These are phyloP conservation scores for Leptinotarsa juncta DNA, from an alignment of 2,888 invertebrate species.

Conservation along the genomic window DNA sequence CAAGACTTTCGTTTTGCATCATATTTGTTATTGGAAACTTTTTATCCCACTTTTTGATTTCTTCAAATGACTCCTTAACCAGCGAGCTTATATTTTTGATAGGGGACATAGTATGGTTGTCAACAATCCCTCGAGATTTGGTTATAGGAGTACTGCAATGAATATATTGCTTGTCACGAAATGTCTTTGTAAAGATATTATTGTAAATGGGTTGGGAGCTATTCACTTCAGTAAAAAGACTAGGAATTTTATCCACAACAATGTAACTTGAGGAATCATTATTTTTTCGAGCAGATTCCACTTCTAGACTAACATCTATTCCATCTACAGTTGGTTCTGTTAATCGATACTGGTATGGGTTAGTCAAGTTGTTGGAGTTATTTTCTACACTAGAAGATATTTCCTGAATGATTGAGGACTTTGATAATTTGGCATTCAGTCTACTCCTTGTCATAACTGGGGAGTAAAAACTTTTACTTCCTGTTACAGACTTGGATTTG, in stretches of 20 bases:
- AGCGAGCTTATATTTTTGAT: slow-evolving; percentile 34
- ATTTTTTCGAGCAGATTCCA: slow-evolving; percentile 27
- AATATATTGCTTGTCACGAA: slow-evolving; percentile 37
- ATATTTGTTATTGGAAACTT: slow-evolving; percentile 23
- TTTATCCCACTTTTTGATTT: slow-evolving; percentile 29
- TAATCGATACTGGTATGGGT: slow-evolving; percentile 27
- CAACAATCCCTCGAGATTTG: slow-evolving; percentile 26
- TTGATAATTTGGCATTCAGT: slow-evolving; percentile 20
- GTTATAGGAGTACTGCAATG: slow-evolving; percentile 47
- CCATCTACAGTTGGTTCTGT: slow-evolving; percentile 33
- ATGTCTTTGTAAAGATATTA: slow-evolving; percentile 40
- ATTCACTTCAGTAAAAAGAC: background rate
- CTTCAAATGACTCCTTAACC: slow-evolving; percentile 32
- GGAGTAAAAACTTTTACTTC: slow-evolving; percentile 27
- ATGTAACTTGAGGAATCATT: slow-evolving; percentile 36
- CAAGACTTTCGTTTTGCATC: background rate
- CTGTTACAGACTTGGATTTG: slow-evolving; percentile 8
- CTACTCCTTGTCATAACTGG: slow-evolving; percentile 34
- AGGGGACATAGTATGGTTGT: slow-evolving; percentile 35
- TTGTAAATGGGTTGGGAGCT: slow-evolving; percentile 10
- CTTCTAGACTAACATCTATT: slow-evolving; percentile 40
- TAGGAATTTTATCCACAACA: slow-evolving; percentile 9
- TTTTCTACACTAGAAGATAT: background rate
- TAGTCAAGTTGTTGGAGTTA: slow-evolving; percentile 14
- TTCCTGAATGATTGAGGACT: slow-evolving; percentile 14